Conservation (phyloP, 2,888 invertebrate genomes). For the Sinohyriopsis cumingii region DNA sequence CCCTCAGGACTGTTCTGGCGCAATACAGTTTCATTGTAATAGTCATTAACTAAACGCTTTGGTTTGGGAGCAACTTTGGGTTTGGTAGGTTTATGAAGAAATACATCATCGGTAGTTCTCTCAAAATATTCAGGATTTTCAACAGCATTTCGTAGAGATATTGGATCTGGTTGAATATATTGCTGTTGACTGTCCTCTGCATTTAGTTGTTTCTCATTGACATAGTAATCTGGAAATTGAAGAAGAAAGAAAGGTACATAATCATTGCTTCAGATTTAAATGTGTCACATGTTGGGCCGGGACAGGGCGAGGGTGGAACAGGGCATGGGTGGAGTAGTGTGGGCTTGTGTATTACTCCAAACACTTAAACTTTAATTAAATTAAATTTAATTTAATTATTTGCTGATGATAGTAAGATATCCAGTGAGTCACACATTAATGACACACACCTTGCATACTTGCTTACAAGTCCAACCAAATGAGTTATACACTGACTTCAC, state of each 20-base stretch:
- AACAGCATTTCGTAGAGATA: slow-evolving; percentile 21
- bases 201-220: slow-evolving; percentile 31
- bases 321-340: not conserved
- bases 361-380: not conserved
- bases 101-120: slow-evolving; percentile 18
- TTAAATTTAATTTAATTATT: not conserved
- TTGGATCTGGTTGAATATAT: slow-evolving; percentile 22
- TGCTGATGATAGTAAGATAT: too few species aligned
- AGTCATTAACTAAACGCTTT: slow-evolving; percentile 38
- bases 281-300: not conserved
- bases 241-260: not conserved
- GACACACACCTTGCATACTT: too few species aligned
- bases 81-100: slow-evolving; percentile 11
- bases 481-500: too few species aligned
- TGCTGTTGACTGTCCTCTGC: slow-evolving; percentile 13
- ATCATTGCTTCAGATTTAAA: not conserved
- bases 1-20: slow-evolving; percentile 20
- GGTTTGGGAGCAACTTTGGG: slow-evolving; percentile 37
- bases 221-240: slow-evolving; percentile 31
- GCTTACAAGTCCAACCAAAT: too few species aligned
- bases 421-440: too few species aligned
- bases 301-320: too few species aligned
- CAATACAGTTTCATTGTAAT: slow-evolving; percentile 30
- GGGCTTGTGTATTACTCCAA: not conserved
- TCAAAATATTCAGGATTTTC: slow-evolving; percentile 54